Conservation (phyloP, 2,888 invertebrate species). For the Eristalis pertinax region DNA sequence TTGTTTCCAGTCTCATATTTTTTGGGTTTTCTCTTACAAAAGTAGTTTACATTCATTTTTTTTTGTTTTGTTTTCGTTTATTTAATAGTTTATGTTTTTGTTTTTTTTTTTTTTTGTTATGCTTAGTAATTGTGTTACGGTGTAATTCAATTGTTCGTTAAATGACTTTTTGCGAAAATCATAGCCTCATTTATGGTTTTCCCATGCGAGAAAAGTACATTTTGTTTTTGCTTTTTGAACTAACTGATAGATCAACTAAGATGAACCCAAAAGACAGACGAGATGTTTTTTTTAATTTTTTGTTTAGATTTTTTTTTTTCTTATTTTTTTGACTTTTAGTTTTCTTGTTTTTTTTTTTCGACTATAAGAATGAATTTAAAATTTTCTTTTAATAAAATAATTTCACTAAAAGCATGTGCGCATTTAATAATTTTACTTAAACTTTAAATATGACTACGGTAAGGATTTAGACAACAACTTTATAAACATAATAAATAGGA, state of each 20-base stretch:
- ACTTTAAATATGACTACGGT: conserved; percentile 48
- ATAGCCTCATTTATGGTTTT: conserved; percentile 36
- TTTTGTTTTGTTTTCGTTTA: conserved; percentile 58
- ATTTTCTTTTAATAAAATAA: conserved; percentile 53
- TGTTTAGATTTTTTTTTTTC: conserved; percentile 38
- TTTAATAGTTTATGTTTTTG: conserved; percentile 62
- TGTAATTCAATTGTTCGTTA: conserved; percentile 43
- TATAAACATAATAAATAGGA: conserved; percentile 40
- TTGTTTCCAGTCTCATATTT: conserved; percentile 72
- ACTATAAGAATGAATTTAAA: conserved; percentile 57
- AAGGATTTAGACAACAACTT: conserved; percentile 65
- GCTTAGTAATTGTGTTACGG: conserved; percentile 55
- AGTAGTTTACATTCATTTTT: conserved; percentile 71
- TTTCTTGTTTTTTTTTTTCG: conserved; percentile 38
- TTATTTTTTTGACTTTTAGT: conserved; percentile 16
- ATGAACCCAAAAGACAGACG: conserved; percentile 67
- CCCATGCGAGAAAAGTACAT: conserved; percentile 32
- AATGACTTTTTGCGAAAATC: conserved; percentile 37
- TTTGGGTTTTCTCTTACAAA: conserved; percentile 72
- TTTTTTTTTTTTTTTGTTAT: conserved; percentile 49
- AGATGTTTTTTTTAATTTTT: conserved; percentile 8
- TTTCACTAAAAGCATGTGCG: conserved; percentile 70
- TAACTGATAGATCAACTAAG: conserved; percentile 67
- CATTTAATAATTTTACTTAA: conserved; percentile 57
- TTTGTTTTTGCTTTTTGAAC: conserved; percentile 21